phyloP scores from a whole-genome alignment of 2,113 vertebrate species.

The Cephalopterus ornatus region DNA sequence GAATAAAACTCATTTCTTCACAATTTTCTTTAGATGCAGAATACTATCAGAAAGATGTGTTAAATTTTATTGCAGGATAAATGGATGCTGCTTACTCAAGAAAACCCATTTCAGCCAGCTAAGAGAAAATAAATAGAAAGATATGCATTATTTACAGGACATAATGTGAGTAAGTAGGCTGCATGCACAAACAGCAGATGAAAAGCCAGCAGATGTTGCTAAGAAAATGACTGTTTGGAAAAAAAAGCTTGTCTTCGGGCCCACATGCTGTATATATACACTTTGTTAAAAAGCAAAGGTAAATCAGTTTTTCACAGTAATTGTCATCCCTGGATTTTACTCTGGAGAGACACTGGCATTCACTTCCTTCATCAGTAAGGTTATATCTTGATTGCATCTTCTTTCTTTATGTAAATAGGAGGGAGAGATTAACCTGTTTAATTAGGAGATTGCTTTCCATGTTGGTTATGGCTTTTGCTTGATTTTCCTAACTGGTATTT shows the following conservation, averaged over 20 bases:
- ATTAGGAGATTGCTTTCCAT: not conserved
- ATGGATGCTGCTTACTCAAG: conserved; percentile 28
- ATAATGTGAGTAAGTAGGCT: conserved; percentile 9
- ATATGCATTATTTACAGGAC: conserved; percentile 43
- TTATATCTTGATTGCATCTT: not conserved
- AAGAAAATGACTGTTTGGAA: not conserved
- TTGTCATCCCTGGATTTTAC: not conserved
- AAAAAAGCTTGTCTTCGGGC: not conserved
- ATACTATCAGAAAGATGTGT: not conserved
- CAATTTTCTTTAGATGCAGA: not conserved
- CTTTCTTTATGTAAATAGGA: not conserved
- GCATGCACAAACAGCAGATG: conserved; percentile 7
- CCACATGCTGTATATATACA: not conserved
- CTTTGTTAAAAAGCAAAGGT: not conserved
- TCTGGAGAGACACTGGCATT: not conserved
- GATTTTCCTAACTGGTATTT: not conserved
- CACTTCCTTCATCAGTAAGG: not conserved
- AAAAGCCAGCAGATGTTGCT: conserved; percentile 7
- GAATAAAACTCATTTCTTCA: not conserved
- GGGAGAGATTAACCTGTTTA: not conserved
- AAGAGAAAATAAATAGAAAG: conserved; percentile 58
- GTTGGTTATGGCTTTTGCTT: not conserved
- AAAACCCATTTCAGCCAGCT: conserved; percentile 19
- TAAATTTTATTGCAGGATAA: conserved; percentile 38
- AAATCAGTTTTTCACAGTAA: not conserved